Percentiles rank a stretch among this genome's conserved stretches.
Evolutionary conservation across 2,797 vertebrate species (phyloP).

Genomic region (Propithecus perrieri): DNA sequence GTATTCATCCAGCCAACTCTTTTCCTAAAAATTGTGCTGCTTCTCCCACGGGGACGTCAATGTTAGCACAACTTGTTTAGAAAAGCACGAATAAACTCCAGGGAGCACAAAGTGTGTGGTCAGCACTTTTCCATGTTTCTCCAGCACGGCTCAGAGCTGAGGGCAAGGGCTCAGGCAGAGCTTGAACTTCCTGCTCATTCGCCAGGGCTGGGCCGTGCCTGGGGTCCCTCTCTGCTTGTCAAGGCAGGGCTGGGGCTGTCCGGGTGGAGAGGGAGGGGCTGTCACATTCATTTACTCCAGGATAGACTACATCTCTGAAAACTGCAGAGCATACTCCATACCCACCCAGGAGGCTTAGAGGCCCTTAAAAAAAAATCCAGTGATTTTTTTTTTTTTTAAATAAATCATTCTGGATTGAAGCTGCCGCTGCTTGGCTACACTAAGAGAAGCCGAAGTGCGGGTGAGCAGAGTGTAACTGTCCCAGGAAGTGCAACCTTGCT

Average conservation of each 20-base stretch:
- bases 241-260: background rate
- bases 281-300: background rate
- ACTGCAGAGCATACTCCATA: background rate
- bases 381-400: background rate
- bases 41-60: background rate
- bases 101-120: background rate
- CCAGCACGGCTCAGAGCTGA: background rate
- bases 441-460: background rate
- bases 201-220: background rate
- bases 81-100: background rate
- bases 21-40: background rate
- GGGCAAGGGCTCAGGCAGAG: background rate
- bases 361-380: background rate
- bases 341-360: background rate
- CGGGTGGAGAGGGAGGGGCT: background rate
- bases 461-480: background rate
- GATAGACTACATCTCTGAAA: rapidly evolving
- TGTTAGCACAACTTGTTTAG: background rate
- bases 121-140: rapidly evolving
- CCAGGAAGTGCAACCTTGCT: background rate
- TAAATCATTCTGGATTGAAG: background rate
- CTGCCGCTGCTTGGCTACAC: background rate
- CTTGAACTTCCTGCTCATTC: background rate
- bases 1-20: background rate
- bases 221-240: background rate